Evolutionary conservation across 1,140 invertebrate genomes (phyloP).

Genomic region (Bombus sibiricus): DNA sequence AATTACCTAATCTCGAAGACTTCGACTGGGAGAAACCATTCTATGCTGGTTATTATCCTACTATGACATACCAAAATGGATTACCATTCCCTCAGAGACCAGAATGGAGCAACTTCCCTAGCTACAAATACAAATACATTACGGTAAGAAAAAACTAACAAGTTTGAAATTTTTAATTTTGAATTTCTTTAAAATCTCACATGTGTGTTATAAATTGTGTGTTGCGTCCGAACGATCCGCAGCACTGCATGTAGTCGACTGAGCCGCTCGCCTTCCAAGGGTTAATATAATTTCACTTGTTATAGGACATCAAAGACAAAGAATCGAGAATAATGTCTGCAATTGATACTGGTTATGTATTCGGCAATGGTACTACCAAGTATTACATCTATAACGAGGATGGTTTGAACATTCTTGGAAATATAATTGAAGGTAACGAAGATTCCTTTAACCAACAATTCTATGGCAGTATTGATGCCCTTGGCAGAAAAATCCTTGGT

Average conservation of each 20-base stretch:
- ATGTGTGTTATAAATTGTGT: too few species aligned
- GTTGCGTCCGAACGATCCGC: too few species aligned
- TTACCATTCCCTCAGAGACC: slow-evolving; percentile 70
- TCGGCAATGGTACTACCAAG: slow-evolving; percentile 70
- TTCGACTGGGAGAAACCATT: slow-evolving; percentile 73
- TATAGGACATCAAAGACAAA: slow-evolving; percentile 72
- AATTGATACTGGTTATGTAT: slow-evolving; percentile 81
- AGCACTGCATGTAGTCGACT: too few species aligned
- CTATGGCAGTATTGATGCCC: slow-evolving; percentile 84
- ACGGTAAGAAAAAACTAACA: slow-evolving; percentile 51
- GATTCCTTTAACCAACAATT: slow-evolving; percentile 83
- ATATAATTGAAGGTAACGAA: slow-evolving; percentile 82
- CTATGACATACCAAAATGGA: slow-evolving; percentile 71
- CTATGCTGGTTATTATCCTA: slow-evolving; percentile 70
- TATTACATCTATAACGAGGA: slow-evolving; percentile 73
- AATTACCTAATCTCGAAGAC: slow-evolving; percentile 70
- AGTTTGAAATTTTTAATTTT: too few species aligned
- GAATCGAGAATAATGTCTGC: slow-evolving; percentile 81
- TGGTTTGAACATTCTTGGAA: slow-evolving; percentile 81
- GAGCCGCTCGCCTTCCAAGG: too few species aligned
- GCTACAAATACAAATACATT: slow-evolving; percentile 68
- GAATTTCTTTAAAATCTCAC: too few species aligned
- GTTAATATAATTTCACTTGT: neutral
- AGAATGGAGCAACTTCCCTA: slow-evolving; percentile 62
- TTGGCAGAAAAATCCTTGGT: slow-evolving; percentile 78